Evolutionary conservation across 1,140 invertebrate species (phyloP).

Genomic region (Spodoptera frugiperda): DNA sequence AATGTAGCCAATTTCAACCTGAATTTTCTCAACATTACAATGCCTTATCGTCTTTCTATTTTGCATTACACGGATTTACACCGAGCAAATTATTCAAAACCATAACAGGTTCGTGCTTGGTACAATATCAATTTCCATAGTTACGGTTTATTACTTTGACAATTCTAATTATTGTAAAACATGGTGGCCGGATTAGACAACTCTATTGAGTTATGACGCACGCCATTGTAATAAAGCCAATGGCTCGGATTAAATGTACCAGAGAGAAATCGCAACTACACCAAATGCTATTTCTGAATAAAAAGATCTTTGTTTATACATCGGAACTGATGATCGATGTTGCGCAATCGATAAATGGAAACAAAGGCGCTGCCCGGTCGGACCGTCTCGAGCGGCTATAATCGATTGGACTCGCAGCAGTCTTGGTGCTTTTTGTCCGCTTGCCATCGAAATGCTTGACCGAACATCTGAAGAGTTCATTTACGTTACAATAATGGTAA

Average conservation of each 20-base stretch:
- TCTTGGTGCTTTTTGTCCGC: constrained; percentile 57
- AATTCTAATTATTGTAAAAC: constrained; percentile 41
- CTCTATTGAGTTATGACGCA: constrained; percentile 29
- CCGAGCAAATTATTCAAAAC: constrained; percentile 12
- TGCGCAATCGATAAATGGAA: constrained; percentile 67
- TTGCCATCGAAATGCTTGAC: constrained; percentile 48
- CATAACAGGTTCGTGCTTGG: constrained; percentile 18
- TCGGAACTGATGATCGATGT: constrained; percentile 42
- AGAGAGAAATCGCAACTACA: constrained; percentile 3
- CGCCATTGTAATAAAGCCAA: constrained; percentile 12
- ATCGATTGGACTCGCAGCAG: constrained; percentile 59
- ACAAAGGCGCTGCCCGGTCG: constrained; percentile 55
- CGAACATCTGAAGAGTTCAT: constrained; percentile 49
- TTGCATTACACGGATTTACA: neutral
- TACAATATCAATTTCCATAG: constrained; percentile 32
- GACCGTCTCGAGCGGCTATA: constrained; percentile 54
- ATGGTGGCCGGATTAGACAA: constrained; percentile 9
- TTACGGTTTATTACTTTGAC: constrained; percentile 30
- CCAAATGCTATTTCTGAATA: constrained; percentile 30
- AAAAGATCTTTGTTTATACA: constrained; percentile 44
- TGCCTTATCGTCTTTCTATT: constrained; percentile 3
- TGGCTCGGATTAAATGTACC: constrained; percentile 4
- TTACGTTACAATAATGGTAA: constrained; percentile 41
- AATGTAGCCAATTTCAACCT: neutral
- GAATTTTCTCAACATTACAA: neutral